Percentiles rank a stretch among this genome's conserved stretches.
Conservation (phyloP, 2,888 invertebrate genomes). For the Zelleria hepariella region DNA sequence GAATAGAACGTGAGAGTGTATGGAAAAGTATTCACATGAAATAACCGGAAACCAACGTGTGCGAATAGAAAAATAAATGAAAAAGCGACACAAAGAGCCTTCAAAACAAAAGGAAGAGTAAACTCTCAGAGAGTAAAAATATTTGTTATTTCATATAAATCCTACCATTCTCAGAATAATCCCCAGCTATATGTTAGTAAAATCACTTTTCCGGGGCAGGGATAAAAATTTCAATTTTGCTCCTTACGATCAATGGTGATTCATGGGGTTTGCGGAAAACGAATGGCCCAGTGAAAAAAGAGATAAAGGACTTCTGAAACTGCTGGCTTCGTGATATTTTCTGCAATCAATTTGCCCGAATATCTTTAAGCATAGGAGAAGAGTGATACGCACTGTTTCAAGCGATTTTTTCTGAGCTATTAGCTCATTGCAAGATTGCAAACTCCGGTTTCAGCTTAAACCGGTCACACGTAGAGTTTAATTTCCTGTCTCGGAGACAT, state of each 20-base stretch:
- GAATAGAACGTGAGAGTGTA: background rate
- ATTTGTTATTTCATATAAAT: no score
- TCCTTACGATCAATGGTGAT: background rate
- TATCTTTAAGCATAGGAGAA: background rate
- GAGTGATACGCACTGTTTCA: no score
- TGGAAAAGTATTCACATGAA: background rate
- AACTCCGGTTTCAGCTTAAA: conserved; percentile 2
- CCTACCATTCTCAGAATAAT: no score
- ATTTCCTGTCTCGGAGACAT: conserved; percentile 28
- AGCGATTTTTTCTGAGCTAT: no score
- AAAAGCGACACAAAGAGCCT: no score
- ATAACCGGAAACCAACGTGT: background rate
- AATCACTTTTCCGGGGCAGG: no score
- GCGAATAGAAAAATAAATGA: background rate
- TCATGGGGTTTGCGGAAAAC: background rate
- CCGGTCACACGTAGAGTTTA: conserved; percentile 36
- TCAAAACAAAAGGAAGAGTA: no score
- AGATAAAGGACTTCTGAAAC: no score
- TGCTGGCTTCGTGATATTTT: no score
- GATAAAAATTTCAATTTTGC: background rate
- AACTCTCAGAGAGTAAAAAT: no score
- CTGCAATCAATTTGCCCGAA: background rate
- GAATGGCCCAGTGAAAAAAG: background rate
- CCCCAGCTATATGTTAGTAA: no score
- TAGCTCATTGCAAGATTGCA: no score